Conservation (phyloP, 2,113 vertebrate species). For the Kryptolebias marmoratus region DNA sequence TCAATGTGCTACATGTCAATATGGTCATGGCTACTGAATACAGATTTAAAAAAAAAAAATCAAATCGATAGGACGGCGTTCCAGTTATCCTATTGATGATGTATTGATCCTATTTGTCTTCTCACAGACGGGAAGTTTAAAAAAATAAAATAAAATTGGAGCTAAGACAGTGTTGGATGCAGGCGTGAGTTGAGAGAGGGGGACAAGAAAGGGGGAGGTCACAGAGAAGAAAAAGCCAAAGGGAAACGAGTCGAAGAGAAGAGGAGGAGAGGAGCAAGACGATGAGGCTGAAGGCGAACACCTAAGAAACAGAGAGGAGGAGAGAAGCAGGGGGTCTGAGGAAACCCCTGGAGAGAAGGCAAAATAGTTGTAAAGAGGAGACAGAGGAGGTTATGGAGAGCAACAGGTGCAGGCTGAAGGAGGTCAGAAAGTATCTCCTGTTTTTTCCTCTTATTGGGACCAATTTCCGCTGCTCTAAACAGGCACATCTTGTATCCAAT, state of each 20-base stretch:
- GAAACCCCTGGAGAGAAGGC: neutral
- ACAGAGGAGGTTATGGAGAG: neutral
- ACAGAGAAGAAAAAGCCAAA: neutral
- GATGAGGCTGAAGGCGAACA: too few relatives aligned
- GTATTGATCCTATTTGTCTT: conserved; percentile 34
- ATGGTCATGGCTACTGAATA: conserved; percentile 29
- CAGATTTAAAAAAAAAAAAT: conserved; percentile 9
- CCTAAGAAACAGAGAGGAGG: neutral
- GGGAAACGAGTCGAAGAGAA: neutral
- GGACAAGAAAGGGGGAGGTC: neutral
- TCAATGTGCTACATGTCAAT: conserved; percentile 35
- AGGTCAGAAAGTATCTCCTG: neutral
- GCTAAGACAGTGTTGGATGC: neutral
- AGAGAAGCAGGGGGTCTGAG: neutral
- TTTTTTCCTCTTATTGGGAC: neutral
- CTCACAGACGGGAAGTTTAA: neutral
- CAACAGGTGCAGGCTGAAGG: neutral
- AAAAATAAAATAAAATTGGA: neutral
- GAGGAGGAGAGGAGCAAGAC: neutral
- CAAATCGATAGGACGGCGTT: conserved; percentile 48
- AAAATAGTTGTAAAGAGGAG: neutral
- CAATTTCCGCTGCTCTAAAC: neutral
- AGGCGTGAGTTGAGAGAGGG: neutral
- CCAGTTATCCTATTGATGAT: conserved; percentile 40
- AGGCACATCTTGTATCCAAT: conserved; percentile 2